These are phyloP conservation scores for Alauda arvensis DNA, from an alignment of 2,797 vertebrate species.

Conservation along the genomic window DNA sequence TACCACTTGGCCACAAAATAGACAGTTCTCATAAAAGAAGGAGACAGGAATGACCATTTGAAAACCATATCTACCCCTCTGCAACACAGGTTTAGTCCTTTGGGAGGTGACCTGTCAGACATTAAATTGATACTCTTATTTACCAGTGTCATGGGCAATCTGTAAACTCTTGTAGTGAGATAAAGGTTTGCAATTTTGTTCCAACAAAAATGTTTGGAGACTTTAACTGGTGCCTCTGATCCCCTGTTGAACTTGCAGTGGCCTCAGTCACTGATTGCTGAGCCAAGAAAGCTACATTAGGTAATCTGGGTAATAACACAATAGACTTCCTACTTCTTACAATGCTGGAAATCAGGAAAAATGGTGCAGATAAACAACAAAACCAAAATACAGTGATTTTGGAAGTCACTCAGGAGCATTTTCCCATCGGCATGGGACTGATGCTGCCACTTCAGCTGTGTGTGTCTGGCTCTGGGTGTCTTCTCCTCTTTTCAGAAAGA, in stretches of 20 bases:
- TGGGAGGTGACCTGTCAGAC: slow-evolving; percentile 1
- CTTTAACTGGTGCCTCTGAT: background rate
- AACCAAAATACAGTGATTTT: background rate
- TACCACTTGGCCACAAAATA: background rate
- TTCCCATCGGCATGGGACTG: background rate
- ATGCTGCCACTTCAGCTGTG: background rate
- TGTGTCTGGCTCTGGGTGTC: background rate
- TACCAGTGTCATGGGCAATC: slow-evolving; percentile 12
- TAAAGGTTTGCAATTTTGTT: slow-evolving; percentile 8
- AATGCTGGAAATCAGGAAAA: background rate
- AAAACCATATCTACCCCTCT: background rate
- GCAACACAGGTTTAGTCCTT: background rate
- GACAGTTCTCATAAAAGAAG: background rate
- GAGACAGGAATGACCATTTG: background rate
- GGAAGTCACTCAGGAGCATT: background rate
- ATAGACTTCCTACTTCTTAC: background rate
- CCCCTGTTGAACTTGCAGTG: background rate
- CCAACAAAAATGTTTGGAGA: slow-evolving; percentile 3
- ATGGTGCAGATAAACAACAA: background rate
- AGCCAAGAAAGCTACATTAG: background rate
- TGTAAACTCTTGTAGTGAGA: slow-evolving; percentile 26
- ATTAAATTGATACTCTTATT: slow-evolving; percentile 20
- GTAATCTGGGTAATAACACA: background rate
- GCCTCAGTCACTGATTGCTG: background rate
- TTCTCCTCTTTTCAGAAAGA: background rate